Percentiles rank a stretch among this genome's conserved stretches.
These are phyloP conservation scores for Anabacerthia variegaticeps DNA, from an alignment of 2,797 vertebrate species.

Conservation along the genomic window DNA sequence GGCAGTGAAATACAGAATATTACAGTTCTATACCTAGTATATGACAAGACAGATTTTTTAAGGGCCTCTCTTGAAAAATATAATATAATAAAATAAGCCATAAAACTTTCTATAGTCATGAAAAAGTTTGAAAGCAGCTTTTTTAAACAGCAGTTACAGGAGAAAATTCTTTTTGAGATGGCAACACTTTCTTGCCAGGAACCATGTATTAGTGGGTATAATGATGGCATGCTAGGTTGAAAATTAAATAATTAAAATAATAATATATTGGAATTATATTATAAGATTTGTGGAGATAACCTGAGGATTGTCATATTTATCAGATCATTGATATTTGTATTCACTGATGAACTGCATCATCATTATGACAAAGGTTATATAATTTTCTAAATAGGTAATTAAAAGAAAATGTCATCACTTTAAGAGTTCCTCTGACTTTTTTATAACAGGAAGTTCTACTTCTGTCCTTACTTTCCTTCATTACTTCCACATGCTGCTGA, in stretches of 20 bases:
- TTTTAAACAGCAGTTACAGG: neutral
- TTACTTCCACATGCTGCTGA: slow-evolving; percentile 18
- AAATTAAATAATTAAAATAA: neutral
- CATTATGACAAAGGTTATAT: neutral
- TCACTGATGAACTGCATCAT: neutral
- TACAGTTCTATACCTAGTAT: neutral
- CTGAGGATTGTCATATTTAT: neutral
- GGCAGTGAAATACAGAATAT: neutral
- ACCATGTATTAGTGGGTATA: neutral
- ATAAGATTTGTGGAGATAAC: neutral
- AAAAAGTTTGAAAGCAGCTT: neutral
- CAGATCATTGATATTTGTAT: neutral
- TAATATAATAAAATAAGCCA: neutral
- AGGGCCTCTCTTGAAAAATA: neutral
- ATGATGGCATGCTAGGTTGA: neutral
- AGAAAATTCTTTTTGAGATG: neutral
- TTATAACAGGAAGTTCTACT: neutral
- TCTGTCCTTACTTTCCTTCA: neutral
- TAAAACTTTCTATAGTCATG: neutral
- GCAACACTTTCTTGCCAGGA: neutral
- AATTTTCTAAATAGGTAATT: neutral
- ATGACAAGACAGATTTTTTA: neutral
- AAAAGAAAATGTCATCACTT: neutral
- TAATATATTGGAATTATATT: neutral
- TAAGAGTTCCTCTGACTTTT: neutral